A percentile compares a stretch with the other conserved stretches of the same genome.
Evolutionary conservation across 2,113 vertebrate genomes (phyloP).

Genomic region (Accipiter virgatus): DNA sequence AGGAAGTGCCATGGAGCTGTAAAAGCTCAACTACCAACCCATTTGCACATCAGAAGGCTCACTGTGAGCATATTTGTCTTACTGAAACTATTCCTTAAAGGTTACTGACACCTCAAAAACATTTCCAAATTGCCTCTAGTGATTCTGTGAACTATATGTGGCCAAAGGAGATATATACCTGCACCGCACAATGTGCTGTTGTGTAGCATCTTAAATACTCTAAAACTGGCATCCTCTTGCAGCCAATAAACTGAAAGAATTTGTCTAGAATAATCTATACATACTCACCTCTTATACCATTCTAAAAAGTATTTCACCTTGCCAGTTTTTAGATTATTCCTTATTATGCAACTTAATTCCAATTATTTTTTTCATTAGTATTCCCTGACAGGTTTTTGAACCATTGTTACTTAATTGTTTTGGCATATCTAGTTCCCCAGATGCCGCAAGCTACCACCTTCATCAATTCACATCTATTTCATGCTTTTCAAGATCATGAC

Average conservation of each 20-base stretch:
- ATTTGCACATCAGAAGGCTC: not conserved
- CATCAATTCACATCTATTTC: not conserved
- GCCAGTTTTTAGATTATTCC: not conserved
- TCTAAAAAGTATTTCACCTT: not conserved
- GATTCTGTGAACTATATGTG: not conserved
- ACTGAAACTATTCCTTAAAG: not conserved
- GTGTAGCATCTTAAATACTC: not conserved
- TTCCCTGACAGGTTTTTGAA: not conserved
- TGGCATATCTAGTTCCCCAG: not conserved
- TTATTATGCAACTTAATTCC: not conserved
- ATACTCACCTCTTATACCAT: not conserved
- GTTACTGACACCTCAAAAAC: not conserved
- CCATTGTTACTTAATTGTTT: not conserved
- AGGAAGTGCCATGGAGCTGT: not conserved
- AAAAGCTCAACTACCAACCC: not conserved
- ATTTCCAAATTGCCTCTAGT: not conserved
- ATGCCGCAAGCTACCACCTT: not conserved
- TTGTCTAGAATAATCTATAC: not conserved
- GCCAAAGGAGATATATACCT: not conserved
- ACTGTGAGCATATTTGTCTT: accelerated
- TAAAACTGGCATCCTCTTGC: not conserved
- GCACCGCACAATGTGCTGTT: not conserved
- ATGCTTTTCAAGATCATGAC: not conserved
- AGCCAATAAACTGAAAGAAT: not conserved
- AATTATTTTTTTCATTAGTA: not conserved